phyloP scores from a whole-genome alignment of 2,797 vertebrate genomes.

The Peromyscus attwateri region DNA sequence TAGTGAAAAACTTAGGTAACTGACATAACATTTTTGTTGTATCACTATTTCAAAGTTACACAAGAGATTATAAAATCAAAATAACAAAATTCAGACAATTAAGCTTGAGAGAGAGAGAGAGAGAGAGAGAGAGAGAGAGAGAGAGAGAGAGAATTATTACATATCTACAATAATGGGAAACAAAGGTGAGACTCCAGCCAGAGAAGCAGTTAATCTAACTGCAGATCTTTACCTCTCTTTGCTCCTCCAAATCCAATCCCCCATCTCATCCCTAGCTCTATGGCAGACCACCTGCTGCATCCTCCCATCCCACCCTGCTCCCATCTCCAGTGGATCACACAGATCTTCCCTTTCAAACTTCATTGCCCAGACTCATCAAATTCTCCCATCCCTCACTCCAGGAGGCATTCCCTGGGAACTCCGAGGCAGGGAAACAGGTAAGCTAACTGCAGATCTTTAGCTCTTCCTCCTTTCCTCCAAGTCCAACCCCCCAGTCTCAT shows the following conservation, averaged over 20 bases:
- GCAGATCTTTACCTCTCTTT: not conserved
- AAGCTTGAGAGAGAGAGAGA: not conserved
- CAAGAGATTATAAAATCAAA: conserved; percentile 63
- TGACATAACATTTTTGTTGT: conserved; percentile 52
- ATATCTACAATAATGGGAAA: not conserved
- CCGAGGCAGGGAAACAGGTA: not conserved
- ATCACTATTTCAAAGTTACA: conserved; percentile 63
- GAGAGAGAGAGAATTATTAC: not conserved
- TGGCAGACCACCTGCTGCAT: not conserved
- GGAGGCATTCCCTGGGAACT: not conserved
- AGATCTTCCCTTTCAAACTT: not conserved
- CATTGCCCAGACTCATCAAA: not conserved
- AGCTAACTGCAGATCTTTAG: not conserved
- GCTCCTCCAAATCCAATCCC: not conserved
- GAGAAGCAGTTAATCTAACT: not conserved
- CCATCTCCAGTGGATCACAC: not conserved
- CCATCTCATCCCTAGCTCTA: not conserved
- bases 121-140: not conserved
- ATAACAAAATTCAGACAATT: conserved; percentile 68
- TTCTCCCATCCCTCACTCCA: not conserved
- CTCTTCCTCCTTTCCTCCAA: not conserved
- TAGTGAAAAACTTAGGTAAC: conserved; percentile 53
- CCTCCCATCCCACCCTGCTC: not conserved
- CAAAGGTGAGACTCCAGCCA: not conserved
- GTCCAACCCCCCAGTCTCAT: not conserved